Conservation (phyloP, 2,797 vertebrate genomes). For the Phrynocephalus guinanensis region DNA sequence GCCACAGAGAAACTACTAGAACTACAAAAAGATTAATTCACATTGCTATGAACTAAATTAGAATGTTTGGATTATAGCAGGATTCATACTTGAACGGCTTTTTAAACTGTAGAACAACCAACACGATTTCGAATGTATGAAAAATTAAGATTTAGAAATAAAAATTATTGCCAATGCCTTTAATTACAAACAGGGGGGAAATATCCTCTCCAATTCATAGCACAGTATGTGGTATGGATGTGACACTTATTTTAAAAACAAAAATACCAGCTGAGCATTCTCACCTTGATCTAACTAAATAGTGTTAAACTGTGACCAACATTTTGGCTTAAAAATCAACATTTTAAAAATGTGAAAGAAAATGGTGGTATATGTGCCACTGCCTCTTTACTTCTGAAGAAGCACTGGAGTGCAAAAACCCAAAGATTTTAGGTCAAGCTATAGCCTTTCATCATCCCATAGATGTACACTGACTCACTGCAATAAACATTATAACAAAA, state of each 20-base stretch:
- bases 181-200: slow-evolving; percentile 12
- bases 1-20: not conserved
- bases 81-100: slow-evolving; percentile 65
- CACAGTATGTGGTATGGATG: no score
- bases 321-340: not conserved
- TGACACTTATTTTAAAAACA: no score
- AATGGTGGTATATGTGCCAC: not conserved
- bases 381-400: not conserved
- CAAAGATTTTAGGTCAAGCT: not conserved
- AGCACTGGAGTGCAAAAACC: not conserved
- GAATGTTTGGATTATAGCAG: not conserved
- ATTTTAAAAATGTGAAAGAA: not conserved
- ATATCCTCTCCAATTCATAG: not conserved
- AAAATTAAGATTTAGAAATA: not conserved
- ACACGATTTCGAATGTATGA: not conserved
- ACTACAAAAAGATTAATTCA: slow-evolving; percentile 9
- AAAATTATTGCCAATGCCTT: not conserved
- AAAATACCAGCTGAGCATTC: not conserved
- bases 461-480: not conserved
- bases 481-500: not conserved
- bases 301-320: not conserved
- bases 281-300: not conserved
- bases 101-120: not conserved
- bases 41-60: slow-evolving; percentile 49
- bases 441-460: not conserved